phyloP scores from a whole-genome alignment of 2,113 vertebrate genomes.

The Silurus asotus region DNA sequence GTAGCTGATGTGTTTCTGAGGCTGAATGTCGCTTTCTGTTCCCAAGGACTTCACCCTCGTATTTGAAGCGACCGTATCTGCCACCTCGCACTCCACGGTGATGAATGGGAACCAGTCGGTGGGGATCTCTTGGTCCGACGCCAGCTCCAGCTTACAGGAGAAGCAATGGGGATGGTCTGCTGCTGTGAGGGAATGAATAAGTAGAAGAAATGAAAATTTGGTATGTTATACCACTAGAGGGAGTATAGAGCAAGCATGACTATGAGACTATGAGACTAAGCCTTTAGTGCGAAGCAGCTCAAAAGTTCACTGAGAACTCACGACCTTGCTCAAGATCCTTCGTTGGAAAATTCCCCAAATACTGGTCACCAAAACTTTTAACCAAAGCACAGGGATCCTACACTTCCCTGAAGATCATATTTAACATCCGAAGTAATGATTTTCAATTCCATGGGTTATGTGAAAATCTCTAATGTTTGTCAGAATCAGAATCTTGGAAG shows the following conservation, averaged over 20 bases:
- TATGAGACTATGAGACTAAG: not conserved
- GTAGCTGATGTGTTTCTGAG: conserved; percentile 85
- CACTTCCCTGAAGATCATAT: too few relatives aligned
- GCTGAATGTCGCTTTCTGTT: conserved; percentile 86
- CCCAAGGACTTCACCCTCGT: conserved; percentile 86
- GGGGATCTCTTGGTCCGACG: conserved; percentile 94
- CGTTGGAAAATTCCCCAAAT: not conserved
- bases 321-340: not conserved
- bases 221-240: conserved; percentile 2
- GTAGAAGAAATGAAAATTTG: not conserved
- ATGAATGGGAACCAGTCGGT: conserved; percentile 90
- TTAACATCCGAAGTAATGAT: too few relatives aligned
- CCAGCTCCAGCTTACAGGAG: conserved; percentile 92
- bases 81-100: conserved; percentile 84
- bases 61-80: conserved; percentile 80
- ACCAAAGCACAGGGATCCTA: not conserved
- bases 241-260: conserved; percentile 22
- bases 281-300: not conserved
- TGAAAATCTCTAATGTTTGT: too few relatives aligned
- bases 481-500: too few relatives aligned
- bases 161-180: conserved; percentile 90
- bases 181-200: conserved; percentile 66
- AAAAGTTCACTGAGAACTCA: not conserved
- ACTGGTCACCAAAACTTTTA: not conserved
- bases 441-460: too few relatives aligned